A percentile compares a stretch with the other conserved stretches of the same genome.
These are phyloP conservation scores for Premnoplex brunnescens DNA, from an alignment of 2,797 vertebrate species.

Conservation along the genomic window DNA sequence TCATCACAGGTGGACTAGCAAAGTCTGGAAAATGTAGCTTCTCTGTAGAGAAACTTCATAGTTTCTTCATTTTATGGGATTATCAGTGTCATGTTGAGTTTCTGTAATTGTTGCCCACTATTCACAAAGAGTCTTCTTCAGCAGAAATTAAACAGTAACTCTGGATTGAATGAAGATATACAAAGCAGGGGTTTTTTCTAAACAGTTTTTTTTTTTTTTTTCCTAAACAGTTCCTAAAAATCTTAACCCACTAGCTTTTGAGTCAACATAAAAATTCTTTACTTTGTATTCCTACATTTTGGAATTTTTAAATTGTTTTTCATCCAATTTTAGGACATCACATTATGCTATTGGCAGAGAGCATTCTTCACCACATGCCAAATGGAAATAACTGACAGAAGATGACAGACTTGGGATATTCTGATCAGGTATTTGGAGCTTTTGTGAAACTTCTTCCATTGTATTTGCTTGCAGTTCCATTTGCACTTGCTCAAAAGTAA, in stretches of 20 bases:
- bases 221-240: neutral
- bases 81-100: neutral
- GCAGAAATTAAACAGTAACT: neutral
- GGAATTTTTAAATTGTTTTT: neutral
- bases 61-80: neutral
- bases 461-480: neutral
- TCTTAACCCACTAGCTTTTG: neutral
- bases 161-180: neutral
- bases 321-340: neutral
- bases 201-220: no score
- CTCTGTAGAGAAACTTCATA: neutral
- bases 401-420: neutral
- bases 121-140: neutral
- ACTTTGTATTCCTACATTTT: rapidly evolving
- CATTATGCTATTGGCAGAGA: neutral
- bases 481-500: neutral
- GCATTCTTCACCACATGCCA: neutral
- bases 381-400: neutral
- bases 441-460: neutral
- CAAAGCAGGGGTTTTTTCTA: neutral
- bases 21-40: neutral
- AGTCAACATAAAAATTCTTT: neutral
- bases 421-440: neutral
- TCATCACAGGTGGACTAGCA: neutral
- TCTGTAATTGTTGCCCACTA: neutral